These are phyloP conservation scores for Melanotaenia boesemani DNA, from an alignment of 2,797 vertebrate species.

Conservation along the genomic window DNA sequence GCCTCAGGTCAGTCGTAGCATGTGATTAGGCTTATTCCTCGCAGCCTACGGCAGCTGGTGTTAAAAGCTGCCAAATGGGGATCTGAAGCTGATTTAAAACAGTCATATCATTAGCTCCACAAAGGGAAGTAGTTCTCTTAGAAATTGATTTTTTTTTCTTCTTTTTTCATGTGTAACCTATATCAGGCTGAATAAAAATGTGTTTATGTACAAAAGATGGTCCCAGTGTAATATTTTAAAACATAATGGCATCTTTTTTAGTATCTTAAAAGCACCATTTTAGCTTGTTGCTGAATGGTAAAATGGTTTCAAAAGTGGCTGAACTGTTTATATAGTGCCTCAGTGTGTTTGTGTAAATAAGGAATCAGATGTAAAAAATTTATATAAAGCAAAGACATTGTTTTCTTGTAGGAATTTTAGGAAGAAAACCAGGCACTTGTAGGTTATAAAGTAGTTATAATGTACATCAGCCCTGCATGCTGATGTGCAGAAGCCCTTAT, in stretches of 20 bases:
- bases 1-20: conserved; percentile 82
- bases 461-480: too few relatives aligned
- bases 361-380: background rate
- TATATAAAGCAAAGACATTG: background rate
- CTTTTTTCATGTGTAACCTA: conserved; percentile 80
- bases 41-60: conserved; percentile 64
- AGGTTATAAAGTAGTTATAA: too few relatives aligned
- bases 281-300: background rate
- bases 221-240: conserved; percentile 50
- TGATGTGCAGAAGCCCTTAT: background rate
- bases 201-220: conserved; percentile 76
- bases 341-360: background rate
- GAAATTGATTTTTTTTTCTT: conserved; percentile 63
- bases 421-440: background rate
- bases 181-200: conserved; percentile 84
- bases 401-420: background rate
- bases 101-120: conserved; percentile 78
- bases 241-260: background rate
- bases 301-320: background rate
- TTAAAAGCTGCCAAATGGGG: conserved; percentile 61
- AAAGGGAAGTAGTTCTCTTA: conserved; percentile 84
- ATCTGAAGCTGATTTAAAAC: conserved; percentile 72
- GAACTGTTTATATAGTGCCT: background rate
- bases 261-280: background rate
- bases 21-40: conserved; percentile 75